Base-by-base conservation (phyloP, 2,113 vertebrate species). In the Oncorhynchus gorbuscha region DNA sequence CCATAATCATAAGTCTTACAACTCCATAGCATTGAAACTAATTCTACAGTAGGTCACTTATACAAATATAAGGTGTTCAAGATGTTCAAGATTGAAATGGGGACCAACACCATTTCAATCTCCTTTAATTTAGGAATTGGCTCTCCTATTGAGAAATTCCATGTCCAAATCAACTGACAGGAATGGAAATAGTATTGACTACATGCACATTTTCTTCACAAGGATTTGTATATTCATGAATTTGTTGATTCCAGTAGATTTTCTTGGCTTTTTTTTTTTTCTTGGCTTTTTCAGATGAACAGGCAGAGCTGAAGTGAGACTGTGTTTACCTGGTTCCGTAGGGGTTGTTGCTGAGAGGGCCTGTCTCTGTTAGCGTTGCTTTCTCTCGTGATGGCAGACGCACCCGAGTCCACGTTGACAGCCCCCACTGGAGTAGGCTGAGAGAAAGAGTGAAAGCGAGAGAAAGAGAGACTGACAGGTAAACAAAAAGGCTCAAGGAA, bases 371-470 rank as follows among this genome's bases (percentile, higher is more conserved):
- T 94, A n/a, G 90, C 5, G 55, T 97, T 95, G 89, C 94, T 94
- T 74, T 97, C 95, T 83, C 95, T 92, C 1, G 94, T 95, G 81
- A 96, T 85, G 62, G 94, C 93, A 0, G 95, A 96, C 0, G 95
- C 92, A 77, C 95, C 95, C 2, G 95, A 96, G 80, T 97, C 95
- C 14, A 95, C 93, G 0, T 95, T 94, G 81, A 95, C 93, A 18
- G 95, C 94, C 69, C 95, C 95, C 82, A 96, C 94, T 0, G 95
- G 95, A 73, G 95, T 97, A 85, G 95, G 95, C 95, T 97, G 78
- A 7, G 14, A 61, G 45, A 58, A 59, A 59, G 49, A 32, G 24
- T 22, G n/a, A 62, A n/a, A 22, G 8, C 2, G n/a, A 22, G n/a
- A 22, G 59, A 3, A 20, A 61, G 59, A 24, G 24, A 30, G 12